Conservation (phyloP, 1,140 invertebrate species). For the Drosophila jambulina region DNA sequence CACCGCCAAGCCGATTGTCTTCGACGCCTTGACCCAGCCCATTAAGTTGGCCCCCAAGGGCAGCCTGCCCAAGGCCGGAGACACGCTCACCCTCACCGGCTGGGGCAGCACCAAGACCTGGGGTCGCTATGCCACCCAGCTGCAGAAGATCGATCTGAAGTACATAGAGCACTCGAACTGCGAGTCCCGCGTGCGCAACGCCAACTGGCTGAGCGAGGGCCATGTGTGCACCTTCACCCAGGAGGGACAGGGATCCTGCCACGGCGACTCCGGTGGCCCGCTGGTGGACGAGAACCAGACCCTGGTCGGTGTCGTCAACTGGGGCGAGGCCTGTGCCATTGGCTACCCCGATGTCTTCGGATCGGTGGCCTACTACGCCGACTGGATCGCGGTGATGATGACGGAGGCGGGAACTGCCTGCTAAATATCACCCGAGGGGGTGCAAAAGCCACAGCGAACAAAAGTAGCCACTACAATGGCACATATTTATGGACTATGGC, state of each 20-base stretch:
- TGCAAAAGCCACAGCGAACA: conserved; percentile 60
- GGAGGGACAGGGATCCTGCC: conserved; percentile 87
- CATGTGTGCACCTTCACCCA: conserved; percentile 88
- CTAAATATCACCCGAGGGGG: conserved; percentile 27
- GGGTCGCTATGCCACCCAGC: conserved; percentile 64
- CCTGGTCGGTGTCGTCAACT: conserved; percentile 86
- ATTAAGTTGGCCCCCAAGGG: conserved; percentile 65
- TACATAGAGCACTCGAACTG: conserved; percentile 62
- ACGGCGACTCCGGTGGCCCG: conserved; percentile 86
- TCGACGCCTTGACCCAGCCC: conserved; percentile 84
- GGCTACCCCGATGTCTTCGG: conserved; percentile 86
- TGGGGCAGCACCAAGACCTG: conserved; percentile 86
- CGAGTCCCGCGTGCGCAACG: conserved; percentile 43
- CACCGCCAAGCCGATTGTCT: conserved; percentile 82
- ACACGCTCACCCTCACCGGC: conserved; percentile 85
- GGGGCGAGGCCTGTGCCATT: conserved; percentile 86
- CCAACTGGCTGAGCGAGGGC: conserved; percentile 60
- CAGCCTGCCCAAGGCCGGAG: conserved; percentile 41
- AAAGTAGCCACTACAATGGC: conserved; percentile 11
- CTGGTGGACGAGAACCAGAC: conserved; percentile 72
- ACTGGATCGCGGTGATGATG: conserved; percentile 73
- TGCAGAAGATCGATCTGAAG: conserved; percentile 74
- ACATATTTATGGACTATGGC: conserved; percentile 31
- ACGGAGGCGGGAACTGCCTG: conserved; percentile 45
- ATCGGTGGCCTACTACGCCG: conserved; percentile 79